A percentile compares a stretch with the other conserved stretches of the same genome.
These are phyloP conservation scores for Clarias laeviceps DNA, from an alignment of 2,797 vertebrate species.

Conservation along the genomic window DNA sequence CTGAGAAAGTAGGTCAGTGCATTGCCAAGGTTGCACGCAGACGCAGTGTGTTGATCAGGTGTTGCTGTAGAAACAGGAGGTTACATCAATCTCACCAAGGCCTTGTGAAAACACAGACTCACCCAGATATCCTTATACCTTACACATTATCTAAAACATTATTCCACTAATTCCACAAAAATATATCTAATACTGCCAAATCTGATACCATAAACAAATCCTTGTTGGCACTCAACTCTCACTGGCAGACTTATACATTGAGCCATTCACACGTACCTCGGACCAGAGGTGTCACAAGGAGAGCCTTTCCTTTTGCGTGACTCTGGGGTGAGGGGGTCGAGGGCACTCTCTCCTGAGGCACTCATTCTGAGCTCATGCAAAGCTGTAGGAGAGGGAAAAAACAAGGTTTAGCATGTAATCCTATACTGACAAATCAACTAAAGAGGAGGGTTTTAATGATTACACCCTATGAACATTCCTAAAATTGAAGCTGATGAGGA, in stretches of 20 bases:
- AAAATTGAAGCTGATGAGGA: too few relatives aligned
- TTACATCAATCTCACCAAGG: constrained; percentile 63
- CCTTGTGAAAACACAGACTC: constrained; percentile 48
- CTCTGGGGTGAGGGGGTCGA: constrained; percentile 85
- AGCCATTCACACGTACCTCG: constrained; percentile 75
- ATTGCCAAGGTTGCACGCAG: constrained; percentile 68
- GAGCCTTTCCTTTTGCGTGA: constrained; percentile 92
- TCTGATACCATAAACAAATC: not conserved
- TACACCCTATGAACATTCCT: not conserved
- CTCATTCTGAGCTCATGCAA: constrained; percentile 90
- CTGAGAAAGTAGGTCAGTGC: constrained; percentile 75
- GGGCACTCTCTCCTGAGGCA: constrained; percentile 88
- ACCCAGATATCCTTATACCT: constrained; percentile 57
- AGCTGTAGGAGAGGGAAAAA: constrained; percentile 69
- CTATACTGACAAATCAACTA: not conserved
- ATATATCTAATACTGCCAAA: constrained; percentile 23
- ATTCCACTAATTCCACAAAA: constrained; percentile 1
- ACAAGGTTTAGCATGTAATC: not conserved
- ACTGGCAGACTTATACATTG: not conserved
- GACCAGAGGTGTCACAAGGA: constrained; percentile 87
- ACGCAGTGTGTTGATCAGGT: constrained; percentile 58
- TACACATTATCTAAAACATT: constrained; percentile 1
- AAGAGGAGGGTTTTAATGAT: not conserved
- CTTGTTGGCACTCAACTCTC: not conserved
- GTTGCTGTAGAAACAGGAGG: constrained; percentile 66